Conservation (phyloP, 1,140 invertebrate genomes). For the Trypoxylus dichotomus region DNA sequence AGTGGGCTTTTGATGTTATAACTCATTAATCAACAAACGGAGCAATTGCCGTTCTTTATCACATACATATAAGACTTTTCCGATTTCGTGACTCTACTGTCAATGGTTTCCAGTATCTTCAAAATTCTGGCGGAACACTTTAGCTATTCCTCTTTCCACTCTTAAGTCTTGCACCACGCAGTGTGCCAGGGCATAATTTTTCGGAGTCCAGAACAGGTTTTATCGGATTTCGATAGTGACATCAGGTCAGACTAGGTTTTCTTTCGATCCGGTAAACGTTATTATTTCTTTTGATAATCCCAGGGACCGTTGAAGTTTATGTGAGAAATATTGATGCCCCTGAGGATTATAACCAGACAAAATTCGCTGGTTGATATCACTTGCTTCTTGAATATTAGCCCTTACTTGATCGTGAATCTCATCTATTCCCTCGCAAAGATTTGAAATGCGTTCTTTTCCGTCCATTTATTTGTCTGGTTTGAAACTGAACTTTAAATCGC, state of each 20-base stretch:
- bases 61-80: too few relatives aligned
- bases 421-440: slow-evolving; percentile 24
- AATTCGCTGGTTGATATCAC: slow-evolving; percentile 17
- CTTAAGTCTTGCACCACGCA: too few relatives aligned
- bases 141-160: too few relatives aligned
- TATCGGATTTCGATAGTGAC: too few relatives aligned
- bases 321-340: not conserved
- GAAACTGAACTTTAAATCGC: slow-evolving; percentile 33
- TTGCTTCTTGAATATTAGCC: slow-evolving; percentile 23
- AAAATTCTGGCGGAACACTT: too few relatives aligned
- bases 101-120: too few relatives aligned
- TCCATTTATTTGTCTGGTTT: slow-evolving; percentile 27
- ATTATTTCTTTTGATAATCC: not conserved
- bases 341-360: not conserved
- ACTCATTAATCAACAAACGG: too few relatives aligned
- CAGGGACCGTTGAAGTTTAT: not conserved
- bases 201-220: too few relatives aligned
- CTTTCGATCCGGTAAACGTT: not conserved
- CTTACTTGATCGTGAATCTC: slow-evolving; percentile 27
- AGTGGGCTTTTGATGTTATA: too few relatives aligned
- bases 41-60: too few relatives aligned
- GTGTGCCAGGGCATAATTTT: too few relatives aligned
- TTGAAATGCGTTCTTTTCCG: slow-evolving; percentile 26
- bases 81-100: too few relatives aligned
- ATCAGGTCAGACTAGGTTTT: not conserved